These are phyloP conservation scores for Drosophila bunnanda DNA, from an alignment of 2,888 invertebrate genomes.

Conservation along the genomic window DNA sequence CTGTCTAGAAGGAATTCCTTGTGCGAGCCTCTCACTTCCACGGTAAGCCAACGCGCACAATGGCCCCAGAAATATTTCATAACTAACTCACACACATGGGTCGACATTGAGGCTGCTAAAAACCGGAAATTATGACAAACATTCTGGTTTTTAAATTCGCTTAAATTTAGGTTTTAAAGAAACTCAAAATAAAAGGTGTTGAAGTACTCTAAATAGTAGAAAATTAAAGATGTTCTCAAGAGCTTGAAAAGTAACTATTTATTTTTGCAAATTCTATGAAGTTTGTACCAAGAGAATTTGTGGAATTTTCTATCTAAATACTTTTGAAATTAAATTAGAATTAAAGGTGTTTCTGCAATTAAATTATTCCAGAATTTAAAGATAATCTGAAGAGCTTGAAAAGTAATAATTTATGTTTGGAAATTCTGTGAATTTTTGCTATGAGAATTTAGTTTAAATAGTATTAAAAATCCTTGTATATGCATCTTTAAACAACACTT, in stretches of 20 bases:
- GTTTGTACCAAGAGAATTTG: background rate
- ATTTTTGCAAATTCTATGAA: no score
- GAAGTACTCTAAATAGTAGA: background rate
- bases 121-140: conserved; percentile 47
- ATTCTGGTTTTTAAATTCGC: conserved; percentile 10
- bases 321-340: no score
- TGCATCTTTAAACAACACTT: background rate
- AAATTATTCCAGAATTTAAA: no score
- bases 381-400: no score
- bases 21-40: conserved; percentile 29
- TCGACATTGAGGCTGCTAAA: conserved; percentile 18
- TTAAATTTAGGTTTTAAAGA: no score
- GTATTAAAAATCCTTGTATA: background rate
- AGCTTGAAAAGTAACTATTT: background rate
- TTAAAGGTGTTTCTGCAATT: no score
- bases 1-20: conserved; percentile 42
- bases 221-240: background rate
- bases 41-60: conserved; percentile 59
- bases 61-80: conserved; percentile 20
- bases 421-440: no score
- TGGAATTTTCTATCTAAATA: background rate
- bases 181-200: background rate
- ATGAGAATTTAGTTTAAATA: no score
- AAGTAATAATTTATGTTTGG: no score
- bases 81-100: conserved; percentile 14